Evolutionary conservation across 1,140 invertebrate species (phyloP), one percentile per base, ranked within the genome.

Genomic region (Leptonema lineaticorne): DNA sequence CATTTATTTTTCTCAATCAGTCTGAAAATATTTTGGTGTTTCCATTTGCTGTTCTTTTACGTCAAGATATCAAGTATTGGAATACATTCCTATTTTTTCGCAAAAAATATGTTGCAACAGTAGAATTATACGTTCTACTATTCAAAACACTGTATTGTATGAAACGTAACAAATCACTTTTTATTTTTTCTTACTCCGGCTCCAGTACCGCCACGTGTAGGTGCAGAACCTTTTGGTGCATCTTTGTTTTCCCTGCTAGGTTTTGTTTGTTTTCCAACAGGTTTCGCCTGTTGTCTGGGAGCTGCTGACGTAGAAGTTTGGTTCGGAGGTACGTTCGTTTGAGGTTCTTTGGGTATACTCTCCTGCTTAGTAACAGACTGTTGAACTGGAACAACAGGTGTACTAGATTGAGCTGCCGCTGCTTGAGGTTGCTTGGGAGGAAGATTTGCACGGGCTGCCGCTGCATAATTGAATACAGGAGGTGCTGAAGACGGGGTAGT

Each of bases 401-500:
- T 14, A 0, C 46, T 3, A 0, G 63, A 28, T n/a, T 62, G 11
- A 14, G 69, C 60, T 5, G 57, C n/a, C n/a, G 67, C 50, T 9
- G 65, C 46, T 33, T 50, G 63, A 22, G 37, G 16, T 46, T 18
- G 33, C 48, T 68, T 67, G 9, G 71, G 24, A 0, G 71, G 71
- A 18, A 72, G 68, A 26, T 72, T 72, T 11, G 71, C 71, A 8
- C 71, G 46, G 4, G 71, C 71, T 20, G 71, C 71, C 1, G 71
- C 71, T 11, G 71, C 71, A 29, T 69, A 72, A 29, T 72, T 72
- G 60, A 72, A 72, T 4, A 72, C 71, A 1, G 71, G 64, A 11
- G 68, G 71, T 0, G 70, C 63, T 9, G 57, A 46, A 46, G 16
- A 46, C 16, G 46, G 30, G 11, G 16, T 48, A 20, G 3, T 20